Conservation (phyloP, 2,888 invertebrate species). For the Cordylochernes scorpioides region DNA sequence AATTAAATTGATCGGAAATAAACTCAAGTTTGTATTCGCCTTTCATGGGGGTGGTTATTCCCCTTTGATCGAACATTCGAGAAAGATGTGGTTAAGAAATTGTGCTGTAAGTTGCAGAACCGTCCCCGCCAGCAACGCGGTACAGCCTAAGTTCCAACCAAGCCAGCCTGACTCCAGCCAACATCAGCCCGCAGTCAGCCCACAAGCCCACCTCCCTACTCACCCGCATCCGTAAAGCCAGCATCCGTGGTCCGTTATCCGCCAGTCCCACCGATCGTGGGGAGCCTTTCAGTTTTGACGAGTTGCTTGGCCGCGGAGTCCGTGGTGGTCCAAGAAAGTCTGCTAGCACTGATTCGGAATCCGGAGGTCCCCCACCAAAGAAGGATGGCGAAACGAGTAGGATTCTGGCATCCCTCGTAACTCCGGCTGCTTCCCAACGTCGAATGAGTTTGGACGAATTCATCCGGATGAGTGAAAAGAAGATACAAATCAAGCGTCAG, state of each 20-base stretch:
- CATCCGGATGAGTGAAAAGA: constrained; percentile 41
- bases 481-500: constrained; percentile 16
- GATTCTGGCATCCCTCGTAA: constrained; percentile 11
- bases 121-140: constrained; percentile 11
- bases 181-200: constrained; percentile 12
- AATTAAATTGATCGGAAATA: too few species aligned
- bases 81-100: too few species aligned
- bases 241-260: constrained; percentile 32
- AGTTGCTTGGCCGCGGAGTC: constrained; percentile 11
- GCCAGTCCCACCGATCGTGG: constrained; percentile 21
- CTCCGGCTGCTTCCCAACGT: constrained; percentile 16
- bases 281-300: constrained; percentile 40
- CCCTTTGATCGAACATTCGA: too few species aligned
- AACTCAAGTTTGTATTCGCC: too few species aligned
- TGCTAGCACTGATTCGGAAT: constrained; percentile 30
- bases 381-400: constrained; percentile 11
- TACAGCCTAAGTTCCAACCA: constrained; percentile 17
- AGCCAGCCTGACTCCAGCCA: constrained; percentile 23
- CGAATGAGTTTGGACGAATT: constrained; percentile 42
- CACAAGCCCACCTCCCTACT: constrained; percentile 44
- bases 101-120: too few species aligned
- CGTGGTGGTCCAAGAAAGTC: too few species aligned
- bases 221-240: constrained; percentile 59
- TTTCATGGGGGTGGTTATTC: too few species aligned
- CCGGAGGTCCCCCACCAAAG: too few species aligned